These are phyloP conservation scores for Rhinopomastus cyanomelas DNA, from an alignment of 2,113 vertebrate genomes.

Conservation along the genomic window DNA sequence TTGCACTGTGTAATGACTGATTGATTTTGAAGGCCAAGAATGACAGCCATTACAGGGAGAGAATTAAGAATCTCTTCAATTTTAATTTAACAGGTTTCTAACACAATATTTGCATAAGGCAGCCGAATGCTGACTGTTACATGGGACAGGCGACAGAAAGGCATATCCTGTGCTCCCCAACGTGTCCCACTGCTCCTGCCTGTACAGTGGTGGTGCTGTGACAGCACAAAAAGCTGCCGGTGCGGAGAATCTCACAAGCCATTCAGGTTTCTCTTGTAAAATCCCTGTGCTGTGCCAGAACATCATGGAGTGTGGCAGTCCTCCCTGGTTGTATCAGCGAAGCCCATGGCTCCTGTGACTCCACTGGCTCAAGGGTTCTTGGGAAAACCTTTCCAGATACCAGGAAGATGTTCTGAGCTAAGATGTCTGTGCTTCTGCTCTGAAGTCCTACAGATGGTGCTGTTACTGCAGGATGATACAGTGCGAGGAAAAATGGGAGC, in stretches of 20 bases:
- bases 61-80: neutral
- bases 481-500: neutral
- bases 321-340: neutral
- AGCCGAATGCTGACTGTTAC: neutral
- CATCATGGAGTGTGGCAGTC: neutral
- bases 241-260: neutral
- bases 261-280: neutral
- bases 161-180: neutral
- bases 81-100: neutral
- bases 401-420: neutral
- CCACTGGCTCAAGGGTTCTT: neutral
- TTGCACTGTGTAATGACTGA: neutral
- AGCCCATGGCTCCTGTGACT: neutral
- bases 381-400: neutral
- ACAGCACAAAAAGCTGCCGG: neutral
- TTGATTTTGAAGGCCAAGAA: neutral
- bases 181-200: rapidly evolving
- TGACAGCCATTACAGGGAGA: neutral
- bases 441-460: conserved; percentile 33
- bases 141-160: neutral
- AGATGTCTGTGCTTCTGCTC: neutral
- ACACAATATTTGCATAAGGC: neutral
- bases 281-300: neutral
- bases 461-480: neutral
- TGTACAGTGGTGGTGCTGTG: neutral